phyloP scores from a whole-genome alignment of 2,113 vertebrate species.

The Hydrochoerus hydrochaeris region DNA sequence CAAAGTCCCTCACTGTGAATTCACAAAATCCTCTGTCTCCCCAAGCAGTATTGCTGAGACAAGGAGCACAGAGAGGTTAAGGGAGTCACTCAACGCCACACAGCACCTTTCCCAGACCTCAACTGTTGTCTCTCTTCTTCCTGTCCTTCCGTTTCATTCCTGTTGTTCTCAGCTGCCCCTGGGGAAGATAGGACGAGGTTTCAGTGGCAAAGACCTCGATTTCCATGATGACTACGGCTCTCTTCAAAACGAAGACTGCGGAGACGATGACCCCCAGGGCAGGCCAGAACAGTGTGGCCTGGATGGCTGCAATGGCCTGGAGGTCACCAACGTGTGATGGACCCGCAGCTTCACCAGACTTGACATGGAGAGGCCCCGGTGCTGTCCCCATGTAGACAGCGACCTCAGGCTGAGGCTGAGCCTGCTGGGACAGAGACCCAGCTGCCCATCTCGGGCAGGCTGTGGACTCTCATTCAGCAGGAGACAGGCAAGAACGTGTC shows the following conservation, averaged over 20 bases:
- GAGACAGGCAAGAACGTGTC: not conserved
- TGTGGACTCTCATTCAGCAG: fast-evolving
- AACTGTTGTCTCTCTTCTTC: not conserved
- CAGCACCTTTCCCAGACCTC: not conserved
- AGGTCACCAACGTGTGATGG: constrained; percentile 90
- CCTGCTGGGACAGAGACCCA: not conserved
- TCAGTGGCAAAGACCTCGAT: constrained; percentile 84
- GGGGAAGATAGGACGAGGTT: constrained; percentile 89
- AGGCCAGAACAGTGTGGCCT: constrained; percentile 84
- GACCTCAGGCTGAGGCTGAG: not conserved
- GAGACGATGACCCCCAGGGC: constrained; percentile 79
- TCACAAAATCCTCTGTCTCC: not conserved
- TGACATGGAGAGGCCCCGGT: fast-evolving
- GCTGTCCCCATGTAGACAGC: not conserved
- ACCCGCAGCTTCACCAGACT: fast-evolving
- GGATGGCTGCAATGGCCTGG: constrained; percentile 86
- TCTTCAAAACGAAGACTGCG: constrained; percentile 85
- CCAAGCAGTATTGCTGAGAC: not conserved
- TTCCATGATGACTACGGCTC: constrained; percentile 88
- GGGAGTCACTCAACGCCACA: not conserved
- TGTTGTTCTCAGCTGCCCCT: constrained; percentile 86
- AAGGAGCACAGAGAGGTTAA: constrained; percentile 27
- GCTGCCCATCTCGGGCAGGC: not conserved
- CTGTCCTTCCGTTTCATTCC: not conserved
- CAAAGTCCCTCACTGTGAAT: too few species aligned